Base-by-base conservation (phyloP, 2,797 vertebrate genomes). In the Lycodopsis pacificus region DNA sequence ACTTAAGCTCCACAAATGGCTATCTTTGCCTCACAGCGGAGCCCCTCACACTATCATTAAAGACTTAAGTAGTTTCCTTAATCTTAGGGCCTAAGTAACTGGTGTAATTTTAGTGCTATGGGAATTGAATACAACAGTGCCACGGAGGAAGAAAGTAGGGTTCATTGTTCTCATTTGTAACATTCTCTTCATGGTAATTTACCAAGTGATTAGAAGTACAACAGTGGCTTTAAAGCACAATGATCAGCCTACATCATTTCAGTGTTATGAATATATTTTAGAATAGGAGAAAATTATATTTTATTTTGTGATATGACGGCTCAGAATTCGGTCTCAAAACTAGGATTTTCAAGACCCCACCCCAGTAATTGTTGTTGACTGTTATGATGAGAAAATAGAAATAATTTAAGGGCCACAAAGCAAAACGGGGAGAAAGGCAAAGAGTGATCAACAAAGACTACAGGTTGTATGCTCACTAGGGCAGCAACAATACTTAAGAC, bases 11-110 rank as follows among this genome's bases (percentile, higher is more conserved):
- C 56, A 75, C 65, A 59, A 82, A 86, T 53, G 34, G 49, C 82
- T 65, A 65, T 83, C 71, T 82, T 82, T 56, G 69, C 67, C 64
- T 79, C 62, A 73, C 36, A 67, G 49, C 7, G 7, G 48, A 83
- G 51, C 81, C n/a, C 65, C 62, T 81, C 42, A 80, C 62, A 69
- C 68, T 77, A 80, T 89, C 76, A 90, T 90, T 89, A 84, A 11
- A 81, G 65, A 80, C 70, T 86, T 73, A 66, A 79, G 73, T 22
- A 77, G 71, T 74, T 84, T 83, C 74, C 74, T 80, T 87, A 84
- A 91, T 84, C 69, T 76, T 27, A 56, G 44, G 73, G 66, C 65
- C 82, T 77, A 74, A 80, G 72, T 71, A 79, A 77, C 57, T 70
- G 48, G 27, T 90, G 62, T 80, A 87, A 86, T 86, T 87, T 73